Evolutionary conservation across 2,888 invertebrate species (phyloP).

Genomic region (Stomorhina lunata): DNA sequence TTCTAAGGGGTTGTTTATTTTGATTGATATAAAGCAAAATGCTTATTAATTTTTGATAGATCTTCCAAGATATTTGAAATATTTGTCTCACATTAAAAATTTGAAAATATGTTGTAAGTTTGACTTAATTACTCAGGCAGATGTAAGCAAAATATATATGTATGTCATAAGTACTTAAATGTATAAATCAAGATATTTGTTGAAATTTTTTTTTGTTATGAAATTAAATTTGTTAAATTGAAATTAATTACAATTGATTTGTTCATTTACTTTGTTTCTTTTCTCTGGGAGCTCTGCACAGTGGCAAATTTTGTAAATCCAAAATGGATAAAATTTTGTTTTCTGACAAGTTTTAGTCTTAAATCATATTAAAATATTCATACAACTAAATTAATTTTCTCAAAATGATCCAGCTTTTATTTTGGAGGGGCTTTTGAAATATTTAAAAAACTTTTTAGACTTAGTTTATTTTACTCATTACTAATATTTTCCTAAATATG

Average conservation of each 20-base stretch:
- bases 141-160: not conserved
- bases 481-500: too few species aligned
- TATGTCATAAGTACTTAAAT: constrained; percentile 4
- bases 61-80: not conserved
- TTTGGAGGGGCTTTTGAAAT: too few species aligned
- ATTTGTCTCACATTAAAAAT: not conserved
- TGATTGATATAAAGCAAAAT: not conserved
- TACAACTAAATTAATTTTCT: too few species aligned
- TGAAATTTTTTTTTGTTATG: constrained; percentile 28
- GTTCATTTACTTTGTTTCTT: not conserved
- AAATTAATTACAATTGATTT: constrained; percentile 61
- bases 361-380: too few species aligned
- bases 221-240: constrained; percentile 59
- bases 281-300: too few species aligned
- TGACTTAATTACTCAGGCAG: not conserved
- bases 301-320: too few species aligned
- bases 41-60: constrained; percentile 32
- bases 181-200: constrained; percentile 54
- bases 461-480: too few species aligned
- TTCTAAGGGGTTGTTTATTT: not conserved
- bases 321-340: too few species aligned
- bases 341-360: too few species aligned
- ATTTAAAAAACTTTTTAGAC: too few species aligned
- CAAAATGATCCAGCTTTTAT: too few species aligned
- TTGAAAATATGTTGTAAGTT: not conserved